A percentile compares a stretch with the other conserved stretches of the same genome.
Conservation (phyloP, 92 coral and sea anemone species). For the Meandrina meandrites region DNA sequence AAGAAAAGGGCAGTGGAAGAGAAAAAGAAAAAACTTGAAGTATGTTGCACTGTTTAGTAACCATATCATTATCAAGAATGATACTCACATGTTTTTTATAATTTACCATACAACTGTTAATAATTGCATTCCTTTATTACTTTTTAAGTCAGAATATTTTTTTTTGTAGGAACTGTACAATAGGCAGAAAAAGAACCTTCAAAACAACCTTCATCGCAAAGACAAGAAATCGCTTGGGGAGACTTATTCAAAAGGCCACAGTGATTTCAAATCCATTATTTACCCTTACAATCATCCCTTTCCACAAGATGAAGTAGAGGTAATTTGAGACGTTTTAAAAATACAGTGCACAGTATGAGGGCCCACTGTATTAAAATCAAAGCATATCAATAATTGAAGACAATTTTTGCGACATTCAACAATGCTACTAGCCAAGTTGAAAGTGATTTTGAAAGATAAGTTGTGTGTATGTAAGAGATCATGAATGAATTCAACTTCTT, state of each 20-base stretch:
- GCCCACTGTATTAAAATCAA: no score
- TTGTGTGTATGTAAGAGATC: no score
- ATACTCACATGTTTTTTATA: background rate
- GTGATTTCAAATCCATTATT: constrained; percentile 49
- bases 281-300: constrained; percentile 64
- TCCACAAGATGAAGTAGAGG: constrained; percentile 68
- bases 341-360: background rate
- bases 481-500: no score
- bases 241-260: constrained; percentile 78
- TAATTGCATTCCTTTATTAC: background rate
- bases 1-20: constrained; percentile 84
- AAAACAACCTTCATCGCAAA: constrained; percentile 65
- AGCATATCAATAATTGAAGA: no score
- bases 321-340: constrained; percentile 1
- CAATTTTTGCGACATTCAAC: no score
- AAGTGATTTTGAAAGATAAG: no score
- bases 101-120: background rate
- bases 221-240: constrained; percentile 77
- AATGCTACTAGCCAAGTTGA: no score
- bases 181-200: constrained; percentile 84
- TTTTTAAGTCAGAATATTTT: background rate
- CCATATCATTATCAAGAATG: background rate
- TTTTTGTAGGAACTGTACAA: constrained; percentile 76
- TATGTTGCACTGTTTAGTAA: background rate
- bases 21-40: constrained; percentile 85